Percentiles rank a stretch among this genome's conserved stretches.
Conservation (phyloP, 2,113 vertebrate genomes). For the Nicator chloris region DNA sequence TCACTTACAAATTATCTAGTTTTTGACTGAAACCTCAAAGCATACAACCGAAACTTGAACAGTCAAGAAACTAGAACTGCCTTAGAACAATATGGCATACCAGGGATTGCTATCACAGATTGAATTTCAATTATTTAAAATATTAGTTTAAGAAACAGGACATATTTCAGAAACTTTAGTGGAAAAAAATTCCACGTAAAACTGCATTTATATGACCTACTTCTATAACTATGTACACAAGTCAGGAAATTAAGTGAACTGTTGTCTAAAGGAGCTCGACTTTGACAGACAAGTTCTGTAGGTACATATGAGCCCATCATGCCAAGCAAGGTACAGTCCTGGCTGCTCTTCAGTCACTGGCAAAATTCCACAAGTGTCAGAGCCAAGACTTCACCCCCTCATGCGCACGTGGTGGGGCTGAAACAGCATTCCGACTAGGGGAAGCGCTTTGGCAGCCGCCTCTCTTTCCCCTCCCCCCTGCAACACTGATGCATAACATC, state of each 20-base stretch:
- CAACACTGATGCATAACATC: background rate
- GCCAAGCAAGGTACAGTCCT: conserved; percentile 16
- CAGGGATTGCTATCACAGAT: background rate
- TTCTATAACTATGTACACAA: background rate
- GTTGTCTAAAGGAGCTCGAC: background rate
- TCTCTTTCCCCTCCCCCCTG: background rate
- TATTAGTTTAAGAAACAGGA: background rate
- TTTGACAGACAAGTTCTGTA: conserved; percentile 30
- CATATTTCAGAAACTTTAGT: background rate
- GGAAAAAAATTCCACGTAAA: background rate
- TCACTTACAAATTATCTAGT: background rate
- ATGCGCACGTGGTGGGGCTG: conserved; percentile 3
- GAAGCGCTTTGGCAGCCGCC: conserved; percentile 32
- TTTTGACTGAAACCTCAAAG: background rate
- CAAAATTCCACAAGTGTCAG: background rate
- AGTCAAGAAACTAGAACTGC: background rate
- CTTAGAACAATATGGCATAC: background rate
- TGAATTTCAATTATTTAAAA: background rate
- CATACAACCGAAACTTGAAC: background rate
- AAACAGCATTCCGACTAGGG: conserved; percentile 21
- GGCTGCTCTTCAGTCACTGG: conserved; percentile 23
- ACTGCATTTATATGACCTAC: background rate
- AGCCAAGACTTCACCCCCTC: conserved; percentile 42
- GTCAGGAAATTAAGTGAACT: conserved; percentile 4
- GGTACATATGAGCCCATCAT: background rate